Evolutionary conservation across 1,140 invertebrate species (phyloP).

Genomic region (Drosophila burlai): DNA sequence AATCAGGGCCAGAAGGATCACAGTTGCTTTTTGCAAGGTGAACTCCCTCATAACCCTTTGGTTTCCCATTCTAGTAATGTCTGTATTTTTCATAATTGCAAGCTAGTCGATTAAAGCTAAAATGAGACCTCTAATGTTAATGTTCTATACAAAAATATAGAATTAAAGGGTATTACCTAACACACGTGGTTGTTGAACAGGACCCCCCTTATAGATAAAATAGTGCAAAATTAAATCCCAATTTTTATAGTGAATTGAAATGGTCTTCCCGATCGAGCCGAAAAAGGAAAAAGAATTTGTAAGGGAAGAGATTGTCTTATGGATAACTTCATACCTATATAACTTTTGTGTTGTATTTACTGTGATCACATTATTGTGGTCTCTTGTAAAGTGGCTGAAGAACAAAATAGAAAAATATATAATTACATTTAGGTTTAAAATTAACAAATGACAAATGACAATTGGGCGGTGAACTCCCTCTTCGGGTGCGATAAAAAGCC

Average conservation of each 20-base stretch:
- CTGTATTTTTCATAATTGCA: no score
- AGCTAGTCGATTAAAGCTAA: no score
- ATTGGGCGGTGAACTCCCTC: neutral
- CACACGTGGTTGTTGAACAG: neutral
- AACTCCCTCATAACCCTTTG: no score
- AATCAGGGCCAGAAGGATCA: neutral
- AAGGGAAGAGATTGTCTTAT: neutral
- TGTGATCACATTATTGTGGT: neutral
- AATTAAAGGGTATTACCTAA: neutral
- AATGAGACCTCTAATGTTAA: no score
- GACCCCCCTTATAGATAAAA: neutral
- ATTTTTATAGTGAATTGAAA: neutral
- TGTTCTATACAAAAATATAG: no score
- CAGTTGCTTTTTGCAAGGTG: no score
- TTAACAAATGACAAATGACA: slow-evolving; percentile 1
- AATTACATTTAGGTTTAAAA: neutral
- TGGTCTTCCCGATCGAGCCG: neutral
- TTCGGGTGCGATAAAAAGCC: neutral
- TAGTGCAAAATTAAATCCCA: neutral
- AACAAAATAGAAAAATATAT: neutral
- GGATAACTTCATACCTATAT: neutral
- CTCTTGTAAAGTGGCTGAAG: neutral
- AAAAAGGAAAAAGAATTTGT: neutral
- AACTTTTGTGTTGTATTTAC: neutral
- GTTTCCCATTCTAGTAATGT: no score